Percentiles rank a stretch among this genome's conserved stretches.
phyloP scores from a whole-genome alignment of 2,797 vertebrate genomes.

The Brachyrhaphis roseni region DNA sequence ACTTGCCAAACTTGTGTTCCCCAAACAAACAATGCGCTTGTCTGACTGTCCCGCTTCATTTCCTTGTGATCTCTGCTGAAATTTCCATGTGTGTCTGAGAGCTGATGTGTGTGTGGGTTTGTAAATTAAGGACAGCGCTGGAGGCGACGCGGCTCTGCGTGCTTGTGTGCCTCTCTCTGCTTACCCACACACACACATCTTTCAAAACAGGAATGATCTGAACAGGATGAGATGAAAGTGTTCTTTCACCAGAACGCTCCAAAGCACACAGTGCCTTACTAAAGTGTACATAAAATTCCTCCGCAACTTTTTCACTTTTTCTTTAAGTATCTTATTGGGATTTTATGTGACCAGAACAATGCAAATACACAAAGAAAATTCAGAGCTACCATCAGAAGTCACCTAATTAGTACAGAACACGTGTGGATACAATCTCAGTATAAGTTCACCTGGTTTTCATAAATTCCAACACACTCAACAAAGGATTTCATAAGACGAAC shows the following conservation, averaged over 20 bases:
- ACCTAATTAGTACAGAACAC: background rate
- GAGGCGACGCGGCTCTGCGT: slow-evolving; percentile 36
- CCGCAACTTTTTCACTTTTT: background rate
- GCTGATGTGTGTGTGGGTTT: slow-evolving; percentile 41
- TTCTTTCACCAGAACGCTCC: slow-evolving; percentile 38
- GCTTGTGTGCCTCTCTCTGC: slow-evolving; percentile 38
- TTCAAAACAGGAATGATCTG: slow-evolving; percentile 56
- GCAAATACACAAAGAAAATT: background rate
- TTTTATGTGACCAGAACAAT: background rate
- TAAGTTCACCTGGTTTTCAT: background rate
- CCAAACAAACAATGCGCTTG: slow-evolving; percentile 57
- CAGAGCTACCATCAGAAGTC: background rate
- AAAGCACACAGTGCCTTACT: background rate
- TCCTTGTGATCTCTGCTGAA: slow-evolving; percentile 60
- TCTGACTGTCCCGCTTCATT: slow-evolving; percentile 64
- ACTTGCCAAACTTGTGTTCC: slow-evolving; percentile 56
- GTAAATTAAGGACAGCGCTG: slow-evolving; percentile 71
- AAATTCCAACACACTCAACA: background rate
- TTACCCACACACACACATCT: slow-evolving; percentile 61
- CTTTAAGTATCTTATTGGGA: background rate
- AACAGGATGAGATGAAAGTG: slow-evolving; percentile 64
- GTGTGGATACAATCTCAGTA: background rate
- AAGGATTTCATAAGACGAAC: background rate
- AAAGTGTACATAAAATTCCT: background rate
- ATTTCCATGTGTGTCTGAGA: slow-evolving; percentile 38